These are phyloP conservation scores for Cheilosia impressa DNA, from an alignment of 2,888 invertebrate species.

Conservation along the genomic window DNA sequence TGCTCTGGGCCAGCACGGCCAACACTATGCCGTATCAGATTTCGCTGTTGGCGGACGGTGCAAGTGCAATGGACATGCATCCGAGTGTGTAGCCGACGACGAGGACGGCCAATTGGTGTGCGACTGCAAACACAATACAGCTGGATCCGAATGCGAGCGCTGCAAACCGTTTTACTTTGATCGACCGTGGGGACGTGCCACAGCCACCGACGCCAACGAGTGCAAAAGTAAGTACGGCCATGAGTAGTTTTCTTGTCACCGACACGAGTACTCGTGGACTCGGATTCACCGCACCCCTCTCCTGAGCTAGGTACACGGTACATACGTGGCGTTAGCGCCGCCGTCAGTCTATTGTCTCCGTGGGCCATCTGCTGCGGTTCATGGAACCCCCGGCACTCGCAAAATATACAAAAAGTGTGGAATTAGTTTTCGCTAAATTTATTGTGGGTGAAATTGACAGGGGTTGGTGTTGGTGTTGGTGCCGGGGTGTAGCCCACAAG, in stretches of 20 bases:
- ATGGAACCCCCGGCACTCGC: slow-evolving; percentile 31
- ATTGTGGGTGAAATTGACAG: slow-evolving; percentile 71
- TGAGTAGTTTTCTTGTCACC: slow-evolving; percentile 22
- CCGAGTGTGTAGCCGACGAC: slow-evolving; percentile 90
- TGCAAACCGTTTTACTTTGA: slow-evolving; percentile 99
- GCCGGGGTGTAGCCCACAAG: background rate
- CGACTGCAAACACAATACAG: slow-evolving; percentile 99
- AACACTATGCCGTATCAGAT: slow-evolving; percentile 97
- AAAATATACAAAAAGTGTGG: background rate
- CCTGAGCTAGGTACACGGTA: slow-evolving; percentile 16
- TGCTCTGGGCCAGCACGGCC: slow-evolving; percentile 78
- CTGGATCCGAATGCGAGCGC: slow-evolving; percentile 98
- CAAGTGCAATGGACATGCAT: slow-evolving; percentile 99
- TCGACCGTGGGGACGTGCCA: slow-evolving; percentile 99
- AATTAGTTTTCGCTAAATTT: slow-evolving; percentile 73
- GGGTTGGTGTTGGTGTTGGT: slow-evolving; percentile 38
- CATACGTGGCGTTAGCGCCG: slow-evolving; percentile 26
- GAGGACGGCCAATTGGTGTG: slow-evolving; percentile 92
- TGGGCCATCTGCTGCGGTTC: slow-evolving; percentile 61
- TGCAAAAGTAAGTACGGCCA: slow-evolving; percentile 94
- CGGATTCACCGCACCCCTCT: slow-evolving; percentile 16
- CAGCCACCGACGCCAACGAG: slow-evolving; percentile 97
- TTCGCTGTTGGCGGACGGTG: slow-evolving; percentile 99
- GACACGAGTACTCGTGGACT: background rate
- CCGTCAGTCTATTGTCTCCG: slow-evolving; percentile 55